Evolutionary conservation across 2,113 vertebrate genomes (phyloP), one percentile per base, ranked within the genome.

Genomic region (Scolopax mira): DNA sequence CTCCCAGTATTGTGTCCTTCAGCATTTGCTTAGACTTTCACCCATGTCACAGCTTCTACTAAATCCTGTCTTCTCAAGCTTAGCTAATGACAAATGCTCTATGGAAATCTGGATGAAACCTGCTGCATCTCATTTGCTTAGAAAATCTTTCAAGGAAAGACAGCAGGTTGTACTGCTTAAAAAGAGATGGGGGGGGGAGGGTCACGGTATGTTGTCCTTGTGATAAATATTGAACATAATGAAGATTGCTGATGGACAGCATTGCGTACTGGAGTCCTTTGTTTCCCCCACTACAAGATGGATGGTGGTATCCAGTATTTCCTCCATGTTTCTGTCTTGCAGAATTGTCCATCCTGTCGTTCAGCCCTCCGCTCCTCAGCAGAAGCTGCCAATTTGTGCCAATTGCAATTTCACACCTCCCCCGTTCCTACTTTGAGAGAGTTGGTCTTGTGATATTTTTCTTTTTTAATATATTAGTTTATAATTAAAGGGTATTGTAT

Each of bases 51-150:
- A 24, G 82, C 78, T 80, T 91, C 82, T 52, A 11, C 91, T 94
- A 85, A 94, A 89, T 72, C 69, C 73, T 90, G 80, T 84, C 94
- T 92, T 15, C 83, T 67, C 73, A 60, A 65, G 93, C 91, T 86
- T 49, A 93, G 86, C 93, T 93, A 81, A 86, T 95, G 93, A 93
- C 83, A 94, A 96, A 96, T 90, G 88, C 69, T 86, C 82, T 70
- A 19, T 93, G 95, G 94, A 96, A 95, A 95, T 93, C 79, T 83
- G 90, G 88, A 70, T 86, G 95, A 96, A 95, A 96, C 96, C 95
- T 97, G 90, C 95, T 97, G 95, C 95, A 93, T 96, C 93, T 95
- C 94, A 96, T 94, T 96, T 96, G 91, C 94, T 70, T 94, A 37
- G 93, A 52, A 89, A 95, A 94, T 81, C 89, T 92, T 83, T 93